Evolutionary conservation across 1,140 invertebrate genomes (phyloP), one percentile per base, ranked within the genome.

Genomic region (Bactericera cockerelli): DNA sequence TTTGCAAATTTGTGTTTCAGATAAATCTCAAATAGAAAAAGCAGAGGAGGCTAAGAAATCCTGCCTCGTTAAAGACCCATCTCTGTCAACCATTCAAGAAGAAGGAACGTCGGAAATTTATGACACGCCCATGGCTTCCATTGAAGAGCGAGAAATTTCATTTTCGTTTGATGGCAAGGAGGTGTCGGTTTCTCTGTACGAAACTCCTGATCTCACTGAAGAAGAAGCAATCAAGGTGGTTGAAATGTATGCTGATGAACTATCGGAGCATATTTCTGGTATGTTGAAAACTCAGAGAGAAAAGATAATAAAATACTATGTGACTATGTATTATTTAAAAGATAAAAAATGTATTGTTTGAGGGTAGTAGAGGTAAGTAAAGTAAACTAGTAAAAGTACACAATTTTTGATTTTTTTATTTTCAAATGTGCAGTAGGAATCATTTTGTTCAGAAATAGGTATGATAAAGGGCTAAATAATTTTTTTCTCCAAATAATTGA

Each of bases 241-340:
- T 0, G 89, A 93, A 76, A 91, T 92, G 86, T 93, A 92, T 71
- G 89, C 89, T 0, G 87, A 93, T 69, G 87, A 93, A 70, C 75
- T 91, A 54, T 91, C 88, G 0, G 89, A 92, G 73, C 85, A 90
- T 69, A 80, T 92, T 2, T 86, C 87, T 61, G 79, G 80, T 81
- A 70, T 67, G 64, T 63, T 36, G n/a, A n/a, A n/a, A n/a, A n/a
- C n/a, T n/a, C n/a, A n/a, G n/a, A n/a, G n/a, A n/a, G n/a, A n/a
- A n/a, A n/a, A n/a, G n/a, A n/a, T n/a, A n/a, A n/a, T 38, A 38
- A 38, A 38, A 13, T 13, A 38, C 36, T 38, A 38, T 13, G 36
- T n/a, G 13, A n/a, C 13, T 38, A 38, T 38, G 13, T 13, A 38
- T n/a, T 13, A 13, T 38, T 38, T 38, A 13, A 38, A 38, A 13